phyloP scores from a whole-genome alignment of 2,797 vertebrate genomes.

The Hylomyscus alleni region DNA sequence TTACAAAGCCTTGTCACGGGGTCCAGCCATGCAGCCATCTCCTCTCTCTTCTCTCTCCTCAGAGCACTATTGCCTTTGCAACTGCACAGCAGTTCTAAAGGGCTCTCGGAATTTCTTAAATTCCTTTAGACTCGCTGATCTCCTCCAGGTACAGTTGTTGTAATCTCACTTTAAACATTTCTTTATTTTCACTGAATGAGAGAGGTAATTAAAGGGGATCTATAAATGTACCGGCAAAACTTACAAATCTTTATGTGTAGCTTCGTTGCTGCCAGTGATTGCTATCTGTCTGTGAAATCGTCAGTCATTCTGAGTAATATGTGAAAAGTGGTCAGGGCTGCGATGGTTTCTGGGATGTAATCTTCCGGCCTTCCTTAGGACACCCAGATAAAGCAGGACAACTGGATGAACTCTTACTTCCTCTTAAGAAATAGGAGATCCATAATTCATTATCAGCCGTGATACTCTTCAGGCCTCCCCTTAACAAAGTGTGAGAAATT shows the following conservation, averaged over 20 bases:
- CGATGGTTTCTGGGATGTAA: not conserved
- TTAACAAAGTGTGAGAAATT: conserved; percentile 52
- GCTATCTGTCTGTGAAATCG: not conserved
- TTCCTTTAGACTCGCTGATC: not conserved
- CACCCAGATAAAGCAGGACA: not conserved
- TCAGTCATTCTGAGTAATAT: not conserved
- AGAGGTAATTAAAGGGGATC: conserved; percentile 35
- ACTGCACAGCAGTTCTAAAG: not conserved
- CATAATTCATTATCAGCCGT: not conserved
- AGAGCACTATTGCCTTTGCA: not conserved
- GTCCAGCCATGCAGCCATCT: not conserved
- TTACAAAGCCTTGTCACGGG: not conserved
- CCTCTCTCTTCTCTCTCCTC: not conserved
- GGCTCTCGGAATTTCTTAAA: not conserved
- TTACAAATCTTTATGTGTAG: not conserved
- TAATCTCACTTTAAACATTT: conserved; percentile 9
- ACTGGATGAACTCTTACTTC: not conserved
- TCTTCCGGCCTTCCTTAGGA: not conserved
- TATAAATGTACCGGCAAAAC: not conserved
- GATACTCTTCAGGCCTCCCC: not conserved
- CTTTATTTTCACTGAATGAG: not conserved
- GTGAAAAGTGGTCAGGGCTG: not conserved
- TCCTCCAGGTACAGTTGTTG: not conserved
- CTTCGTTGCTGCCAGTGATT: not conserved
- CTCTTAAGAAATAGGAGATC: not conserved